These are phyloP conservation scores for Adelges cooleyi DNA, from an alignment of 1,140 invertebrate species.

Conservation along the genomic window DNA sequence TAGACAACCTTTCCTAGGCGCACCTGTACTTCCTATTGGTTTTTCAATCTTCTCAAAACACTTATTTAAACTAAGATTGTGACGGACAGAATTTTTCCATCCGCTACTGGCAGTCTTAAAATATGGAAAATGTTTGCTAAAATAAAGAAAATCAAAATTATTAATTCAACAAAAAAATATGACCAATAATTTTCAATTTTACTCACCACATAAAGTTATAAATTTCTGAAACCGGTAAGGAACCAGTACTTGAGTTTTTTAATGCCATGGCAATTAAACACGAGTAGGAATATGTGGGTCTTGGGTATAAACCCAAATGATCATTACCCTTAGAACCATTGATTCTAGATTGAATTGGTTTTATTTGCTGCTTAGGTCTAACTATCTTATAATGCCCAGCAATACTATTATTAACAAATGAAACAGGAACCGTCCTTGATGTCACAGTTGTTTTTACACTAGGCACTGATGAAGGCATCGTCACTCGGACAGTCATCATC, in stretches of 20 bases:
- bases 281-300: constrained; percentile 94
- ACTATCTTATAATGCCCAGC: constrained; percentile 6
- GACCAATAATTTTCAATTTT: no score
- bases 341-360: constrained; percentile 21
- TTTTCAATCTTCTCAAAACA: constrained; percentile 97
- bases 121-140: constrained; percentile 91
- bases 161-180: neutral
- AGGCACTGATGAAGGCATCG: constrained; percentile 35
- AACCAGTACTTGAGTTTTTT: constrained; percentile 88
- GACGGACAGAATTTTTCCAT: constrained; percentile 95
- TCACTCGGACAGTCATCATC: constrained; percentile 40
- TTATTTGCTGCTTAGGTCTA: constrained; percentile 17
- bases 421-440: constrained; percentile 18
- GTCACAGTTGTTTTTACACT: constrained; percentile 12
- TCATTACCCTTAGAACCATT: neutral
- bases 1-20: constrained; percentile 75
- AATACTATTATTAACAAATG: constrained; percentile 22
- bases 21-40: constrained; percentile 60
- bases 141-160: constrained; percentile 38
- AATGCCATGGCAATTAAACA: constrained; percentile 95
- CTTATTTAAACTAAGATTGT: constrained; percentile 92
- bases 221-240: constrained; percentile 92
- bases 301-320: constrained; percentile 59
- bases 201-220: constrained; percentile 96
- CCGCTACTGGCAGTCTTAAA: constrained; percentile 94